Percentiles rank a stretch among this genome's conserved stretches.
Evolutionary conservation across 2,797 vertebrate genomes (phyloP).

Genomic region (Mallotus villosus): DNA sequence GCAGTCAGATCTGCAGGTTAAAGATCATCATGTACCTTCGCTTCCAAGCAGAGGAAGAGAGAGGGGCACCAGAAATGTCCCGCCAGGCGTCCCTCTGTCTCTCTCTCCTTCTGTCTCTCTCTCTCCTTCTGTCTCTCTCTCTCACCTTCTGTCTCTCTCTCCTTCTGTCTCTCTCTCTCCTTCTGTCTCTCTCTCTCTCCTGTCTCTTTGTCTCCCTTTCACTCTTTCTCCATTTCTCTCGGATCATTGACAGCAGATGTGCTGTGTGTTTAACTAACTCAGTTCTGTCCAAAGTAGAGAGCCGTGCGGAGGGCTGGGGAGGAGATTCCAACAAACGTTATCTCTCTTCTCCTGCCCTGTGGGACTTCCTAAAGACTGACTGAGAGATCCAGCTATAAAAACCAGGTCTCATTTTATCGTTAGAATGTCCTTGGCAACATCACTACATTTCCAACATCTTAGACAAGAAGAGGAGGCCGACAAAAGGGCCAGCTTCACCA

Average conservation of each 20-base stretch:
- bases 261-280: not conserved
- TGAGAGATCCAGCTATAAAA: slow-evolving; percentile 15
- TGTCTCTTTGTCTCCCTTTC: no score
- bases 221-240: no score
- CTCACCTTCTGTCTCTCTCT: no score
- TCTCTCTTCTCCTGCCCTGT: not conserved
- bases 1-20: no score
- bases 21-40: no score
- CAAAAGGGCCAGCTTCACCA: slow-evolving; percentile 43
- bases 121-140: no score
- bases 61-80: no score
- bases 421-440: slow-evolving; percentile 59
- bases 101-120: no score
- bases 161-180: no score
- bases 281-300: not conserved
- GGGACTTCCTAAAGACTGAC: not conserved
- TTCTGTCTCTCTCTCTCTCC: no score
- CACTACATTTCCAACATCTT: slow-evolving; percentile 54
- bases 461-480: slow-evolving; percentile 20
- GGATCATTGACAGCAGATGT: not conserved
- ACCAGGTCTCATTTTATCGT: slow-evolving; percentile 52
- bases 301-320: not conserved
- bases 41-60: no score
- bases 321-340: not conserved
- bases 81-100: no score